Base-by-base conservation (phyloP, 2,797 vertebrate genomes). In the Molossus alvarezi region DNA sequence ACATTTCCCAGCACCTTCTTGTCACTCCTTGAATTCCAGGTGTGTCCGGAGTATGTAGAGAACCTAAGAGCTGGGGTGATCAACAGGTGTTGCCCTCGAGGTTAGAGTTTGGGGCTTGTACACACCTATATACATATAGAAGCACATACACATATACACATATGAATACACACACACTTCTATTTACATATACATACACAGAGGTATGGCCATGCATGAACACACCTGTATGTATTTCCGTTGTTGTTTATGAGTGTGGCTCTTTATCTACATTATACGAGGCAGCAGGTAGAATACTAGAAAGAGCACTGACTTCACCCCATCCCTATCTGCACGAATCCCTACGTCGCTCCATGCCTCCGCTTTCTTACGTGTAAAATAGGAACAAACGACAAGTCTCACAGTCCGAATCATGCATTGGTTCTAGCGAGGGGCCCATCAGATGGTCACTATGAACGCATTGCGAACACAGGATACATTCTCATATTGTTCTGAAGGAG, bases 121-220 rank as follows among this genome's bases (percentile, higher is more conserved):
- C 17, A 53, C 27, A 53, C 12, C 10, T 1, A 21, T 1, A 9
- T 1, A 60, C 2, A 1, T 0, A 37, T 0, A 53, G 3, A 90
- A 80, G 33, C 5, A 41, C 6, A 48, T 21, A 94, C 6, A 10
- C 13, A 77, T 13, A 23, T 33, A 58, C 21, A 37, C 12, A 9
- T 3, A 8, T 58, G 14, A 3, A 41, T 8, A 57, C 17, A 60
- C 11, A 64, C 23, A 12, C 14, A 45, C 6, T 21, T 48, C 3
- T 62, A 3, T 45, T 37, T 37, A 65, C 51, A 29, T 57, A 33
- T 17, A 37, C 12, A 6, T 48, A 23, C 12, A 29, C 20, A 51
- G 23, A 18, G n/a, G 23, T 14, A 25, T 33, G 20, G 5, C 21
- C 21, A 53, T 6, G 18, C 2, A 75, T 29, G 25, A 2, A 29